Evolutionary conservation across 2,888 invertebrate genomes (phyloP), one percentile per base, ranked within the genome.

Genomic region (Drosophila ochracea): DNA sequence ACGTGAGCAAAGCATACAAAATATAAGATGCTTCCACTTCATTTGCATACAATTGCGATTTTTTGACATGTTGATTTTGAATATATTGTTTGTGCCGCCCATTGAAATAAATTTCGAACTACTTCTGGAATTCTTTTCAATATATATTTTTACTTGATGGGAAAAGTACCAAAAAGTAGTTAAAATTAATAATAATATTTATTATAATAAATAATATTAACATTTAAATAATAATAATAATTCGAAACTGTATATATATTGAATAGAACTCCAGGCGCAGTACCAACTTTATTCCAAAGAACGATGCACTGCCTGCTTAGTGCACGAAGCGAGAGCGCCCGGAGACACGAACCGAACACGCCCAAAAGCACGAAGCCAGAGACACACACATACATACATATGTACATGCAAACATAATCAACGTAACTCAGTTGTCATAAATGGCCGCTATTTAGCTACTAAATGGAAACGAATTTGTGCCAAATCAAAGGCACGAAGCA

Each of bases 1-100:
- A 74, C 43, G 62, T 59, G 67, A 25, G 47, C 21, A 9, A 47
- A 25, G 47, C 47, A 25, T 47, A 16, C 21, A 21, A 21, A 13
- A 43, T 21, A 21, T 43, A 21, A 21, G 11, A 21, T 43, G 43
- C 21, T 11, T 21, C 6, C 43, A 43, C 21, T 43, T 6, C 5
- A 43, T 43, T 43, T 21, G n/a, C 9, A n/a, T n/a, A 5, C n/a
- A n/a, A 10, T n/a, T n/a, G 10, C n/a, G n/a, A n/a, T 16, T 16
- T 37, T 16, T 16, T 39, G 9, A 13, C 5, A 16, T 13, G 13
- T 13, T 35, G 35, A 35, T 35, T 35, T 35, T 35, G 3, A 35
- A 35, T 35, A 35, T 13, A 35, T 4, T 35, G 35, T 13, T 35
- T 35, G 13, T 13, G 35, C 11, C 35, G 1, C 13, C 13, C 16